phyloP scores from a whole-genome alignment of 1,140 invertebrate species.

The Saxidomus purpurata region DNA sequence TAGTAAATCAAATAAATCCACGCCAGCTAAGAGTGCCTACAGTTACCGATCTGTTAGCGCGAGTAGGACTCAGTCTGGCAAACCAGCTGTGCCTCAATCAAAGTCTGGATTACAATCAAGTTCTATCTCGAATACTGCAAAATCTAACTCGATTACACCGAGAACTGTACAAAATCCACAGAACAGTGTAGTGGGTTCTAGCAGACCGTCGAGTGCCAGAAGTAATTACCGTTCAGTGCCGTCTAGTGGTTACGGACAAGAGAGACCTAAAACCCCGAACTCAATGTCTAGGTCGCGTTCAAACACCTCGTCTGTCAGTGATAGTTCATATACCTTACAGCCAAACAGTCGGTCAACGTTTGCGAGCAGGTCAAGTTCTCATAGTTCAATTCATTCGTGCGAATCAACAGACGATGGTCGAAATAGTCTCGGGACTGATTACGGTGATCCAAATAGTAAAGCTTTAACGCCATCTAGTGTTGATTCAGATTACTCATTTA shows the following conservation, averaged over 20 bases:
- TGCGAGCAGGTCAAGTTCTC: conserved; percentile 51
- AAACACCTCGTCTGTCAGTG: conserved; percentile 48
- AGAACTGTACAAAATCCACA: neutral
- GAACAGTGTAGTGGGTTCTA: neutral
- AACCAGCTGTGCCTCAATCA: conserved; percentile 1
- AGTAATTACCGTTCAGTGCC: neutral
- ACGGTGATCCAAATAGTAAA: neutral
- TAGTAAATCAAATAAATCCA: conserved; percentile 19
- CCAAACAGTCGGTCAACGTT: conserved; percentile 9
- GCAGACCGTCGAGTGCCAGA: neutral
- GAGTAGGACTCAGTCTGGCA: conserved; percentile 7
- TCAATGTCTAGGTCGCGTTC: conserved; percentile 35
- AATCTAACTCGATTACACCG: conserved; percentile 5
- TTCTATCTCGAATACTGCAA: neutral
- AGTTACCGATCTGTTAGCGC: conserved; percentile 52
- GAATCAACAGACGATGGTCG: conserved; percentile 47
- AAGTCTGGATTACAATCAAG: conserved; percentile 34
- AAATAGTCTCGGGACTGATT: conserved; percentile 29
- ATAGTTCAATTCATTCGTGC: conserved; percentile 56
- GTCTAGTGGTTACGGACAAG: conserved; percentile 36
- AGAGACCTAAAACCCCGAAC: conserved; percentile 41
- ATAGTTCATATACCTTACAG: neutral
- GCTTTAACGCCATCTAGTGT: conserved; percentile 55
- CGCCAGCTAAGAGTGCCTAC: conserved; percentile 31
- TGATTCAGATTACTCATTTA: conserved; percentile 61